Conservation (phyloP, 2,888 invertebrate genomes). For the Lepidochrysops patricia region DNA sequence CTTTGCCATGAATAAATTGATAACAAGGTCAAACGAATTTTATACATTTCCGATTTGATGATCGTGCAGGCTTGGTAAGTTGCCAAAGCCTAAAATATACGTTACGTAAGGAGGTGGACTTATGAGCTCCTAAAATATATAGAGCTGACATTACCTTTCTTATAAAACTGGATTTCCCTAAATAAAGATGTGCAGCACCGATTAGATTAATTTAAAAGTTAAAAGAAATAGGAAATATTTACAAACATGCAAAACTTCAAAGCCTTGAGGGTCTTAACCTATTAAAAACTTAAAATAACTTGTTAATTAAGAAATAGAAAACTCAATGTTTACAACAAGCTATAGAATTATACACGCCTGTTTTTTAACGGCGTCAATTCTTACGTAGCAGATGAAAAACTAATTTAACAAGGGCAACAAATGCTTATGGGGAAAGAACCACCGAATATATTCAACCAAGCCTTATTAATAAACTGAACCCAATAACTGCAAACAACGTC, state of each 20-base stretch:
- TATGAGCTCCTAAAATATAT: background rate
- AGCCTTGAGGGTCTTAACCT: background rate
- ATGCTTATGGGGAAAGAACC: too few species aligned
- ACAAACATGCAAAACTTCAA: background rate
- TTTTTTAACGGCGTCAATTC: background rate
- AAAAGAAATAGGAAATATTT: background rate
- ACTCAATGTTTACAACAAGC: background rate
- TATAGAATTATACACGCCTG: background rate
- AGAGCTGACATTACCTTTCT: background rate
- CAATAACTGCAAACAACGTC: too few species aligned
- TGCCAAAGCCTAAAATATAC: constrained; percentile 9
- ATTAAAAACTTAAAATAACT: background rate
- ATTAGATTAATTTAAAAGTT: too few species aligned
- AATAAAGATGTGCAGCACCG: too few species aligned
- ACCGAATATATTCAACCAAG: too few species aligned
- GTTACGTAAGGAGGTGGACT: background rate
- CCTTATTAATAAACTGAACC: too few species aligned
- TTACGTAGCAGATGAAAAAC: background rate
- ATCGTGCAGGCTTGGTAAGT: background rate
- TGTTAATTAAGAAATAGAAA: background rate
- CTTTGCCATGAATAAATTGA: constrained; percentile 5
- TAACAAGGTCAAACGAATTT: constrained; percentile 6
- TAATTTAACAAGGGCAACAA: too few species aligned
- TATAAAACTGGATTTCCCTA: too few species aligned
- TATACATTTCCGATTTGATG: constrained; percentile 5